phyloP scores from a whole-genome alignment of 2,888 invertebrate genomes.

The Perizoma flavofasciatum region DNA sequence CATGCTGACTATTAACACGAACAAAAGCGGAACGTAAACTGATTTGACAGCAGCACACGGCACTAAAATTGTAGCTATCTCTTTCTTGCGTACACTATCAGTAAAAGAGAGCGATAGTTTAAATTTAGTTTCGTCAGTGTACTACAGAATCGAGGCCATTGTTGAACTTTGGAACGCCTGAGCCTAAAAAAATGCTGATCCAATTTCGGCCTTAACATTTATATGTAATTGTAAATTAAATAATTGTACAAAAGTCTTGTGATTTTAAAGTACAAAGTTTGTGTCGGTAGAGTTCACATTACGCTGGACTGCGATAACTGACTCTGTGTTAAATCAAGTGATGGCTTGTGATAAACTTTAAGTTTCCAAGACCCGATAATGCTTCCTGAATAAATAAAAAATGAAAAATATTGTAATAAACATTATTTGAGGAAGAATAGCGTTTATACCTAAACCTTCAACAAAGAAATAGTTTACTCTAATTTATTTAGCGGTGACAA shows the following conservation, averaged over 20 bases:
- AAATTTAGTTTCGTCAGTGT: too few species aligned
- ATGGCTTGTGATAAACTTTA: constrained; percentile 25
- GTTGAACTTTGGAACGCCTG: background rate
- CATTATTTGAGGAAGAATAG: too few species aligned
- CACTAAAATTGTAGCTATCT: too few species aligned
- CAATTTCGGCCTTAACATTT: constrained; percentile 27
- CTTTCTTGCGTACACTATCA: too few species aligned
- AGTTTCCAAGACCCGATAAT: constrained; percentile 10
- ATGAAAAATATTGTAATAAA: background rate
- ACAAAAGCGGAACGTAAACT: too few species aligned
- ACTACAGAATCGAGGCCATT: too few species aligned
- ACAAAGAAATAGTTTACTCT: constrained; percentile 2
- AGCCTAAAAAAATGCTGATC: constrained; percentile 13
- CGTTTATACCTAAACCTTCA: constrained; percentile 2
- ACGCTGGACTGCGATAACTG: constrained; percentile 12
- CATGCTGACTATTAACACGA: too few species aligned
- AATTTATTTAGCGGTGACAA: constrained; percentile 26
- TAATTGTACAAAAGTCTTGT: constrained; percentile 56
- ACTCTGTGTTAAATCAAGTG: constrained; percentile 10
- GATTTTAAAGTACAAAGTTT: constrained; percentile 76
- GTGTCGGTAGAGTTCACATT: constrained; percentile 51
- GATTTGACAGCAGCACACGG: too few species aligned
- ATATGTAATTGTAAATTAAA: constrained; percentile 38
- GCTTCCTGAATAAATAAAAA: constrained; percentile 3
- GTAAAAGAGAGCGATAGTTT: too few species aligned